Evolutionary conservation across 2,113 vertebrate genomes (phyloP).

Genomic region (Lota lota): DNA sequence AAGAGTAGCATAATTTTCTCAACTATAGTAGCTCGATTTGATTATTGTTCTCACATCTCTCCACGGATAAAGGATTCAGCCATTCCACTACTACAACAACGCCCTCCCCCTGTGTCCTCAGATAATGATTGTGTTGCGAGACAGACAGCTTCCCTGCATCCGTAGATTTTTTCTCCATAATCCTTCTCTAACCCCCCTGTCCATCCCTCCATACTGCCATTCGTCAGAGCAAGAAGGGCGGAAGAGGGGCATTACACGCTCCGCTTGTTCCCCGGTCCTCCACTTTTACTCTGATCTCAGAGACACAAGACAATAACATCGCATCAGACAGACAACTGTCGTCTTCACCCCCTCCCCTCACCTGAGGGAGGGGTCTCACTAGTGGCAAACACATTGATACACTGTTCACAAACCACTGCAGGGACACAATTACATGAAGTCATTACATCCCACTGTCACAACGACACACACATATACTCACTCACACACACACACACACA

Average conservation of each 20-base stretch:
- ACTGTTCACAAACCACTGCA: too few species aligned
- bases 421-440: too few species aligned
- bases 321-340: not conserved
- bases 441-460: too few species aligned
- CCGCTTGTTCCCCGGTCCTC: not conserved
- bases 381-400: too few species aligned
- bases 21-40: too few species aligned
- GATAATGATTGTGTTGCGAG: too few species aligned
- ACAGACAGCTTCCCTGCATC: not conserved
- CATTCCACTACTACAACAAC: too few species aligned
- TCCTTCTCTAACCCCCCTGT: not conserved
- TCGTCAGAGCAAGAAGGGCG: not conserved
- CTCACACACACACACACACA: not conserved
- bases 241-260: slow-evolving; percentile 6
- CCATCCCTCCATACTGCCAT: not conserved
- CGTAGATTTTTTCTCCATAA: too few species aligned
- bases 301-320: not conserved
- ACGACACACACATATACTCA: not conserved
- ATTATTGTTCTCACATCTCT: not conserved
- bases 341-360: not conserved
- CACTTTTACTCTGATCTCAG: not conserved
- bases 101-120: not conserved
- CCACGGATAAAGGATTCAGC: not conserved
- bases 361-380: too few species aligned
- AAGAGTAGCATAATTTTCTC: not conserved